Evolutionary conservation across 2,113 vertebrate genomes (phyloP), one percentile per base, ranked within the genome.

Genomic region (Pseudolaguvia tuberculata): DNA sequence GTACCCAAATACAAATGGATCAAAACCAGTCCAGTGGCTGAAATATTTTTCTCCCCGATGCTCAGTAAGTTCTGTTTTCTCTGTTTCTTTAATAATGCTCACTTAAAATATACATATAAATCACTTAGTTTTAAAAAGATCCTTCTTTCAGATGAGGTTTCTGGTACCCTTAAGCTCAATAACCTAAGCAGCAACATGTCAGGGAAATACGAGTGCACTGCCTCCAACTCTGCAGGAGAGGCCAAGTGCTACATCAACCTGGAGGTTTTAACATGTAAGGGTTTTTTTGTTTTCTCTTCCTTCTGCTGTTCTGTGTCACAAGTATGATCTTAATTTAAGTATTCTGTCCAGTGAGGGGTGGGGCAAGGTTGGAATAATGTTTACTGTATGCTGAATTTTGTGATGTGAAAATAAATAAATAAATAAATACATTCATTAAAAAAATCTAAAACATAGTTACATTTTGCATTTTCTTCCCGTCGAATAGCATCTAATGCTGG

Each of bases 141-240:
- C 57, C n/a, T 72, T n/a, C 63, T 83, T 82, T 42, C 68, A 96
- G 94, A 94, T 79, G 81, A 83, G 42, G 79, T 76, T 27, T 82
- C 45, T 0, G 94, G 94, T 18, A 88, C 83, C 0, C 84, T 96
- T 83, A 91, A 73, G 52, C 86, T 96, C 71, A 93, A 27, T 75
- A 95, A 94, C 80, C 88, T 96, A 76, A 93, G 88, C 58, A 80
- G 79, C 0, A 89, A 89, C 78, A 93, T 93, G 92, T 92, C 93
- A 0, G 94, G 94, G 70, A 88, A 90, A 74, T 96, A 95, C 27
- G 39, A 88, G 80, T 96, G 94, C 86, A 91, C 70, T 0, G 90
- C 93, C 66, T 85, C 66, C 66, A 96, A 96, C 80, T 4, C 59
- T 0, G 92, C 89, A 0, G 94, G 93, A 12, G 80, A 63, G 0